Conservation (phyloP, 1,140 invertebrate genomes). For the Tetramorium alpestre region DNA sequence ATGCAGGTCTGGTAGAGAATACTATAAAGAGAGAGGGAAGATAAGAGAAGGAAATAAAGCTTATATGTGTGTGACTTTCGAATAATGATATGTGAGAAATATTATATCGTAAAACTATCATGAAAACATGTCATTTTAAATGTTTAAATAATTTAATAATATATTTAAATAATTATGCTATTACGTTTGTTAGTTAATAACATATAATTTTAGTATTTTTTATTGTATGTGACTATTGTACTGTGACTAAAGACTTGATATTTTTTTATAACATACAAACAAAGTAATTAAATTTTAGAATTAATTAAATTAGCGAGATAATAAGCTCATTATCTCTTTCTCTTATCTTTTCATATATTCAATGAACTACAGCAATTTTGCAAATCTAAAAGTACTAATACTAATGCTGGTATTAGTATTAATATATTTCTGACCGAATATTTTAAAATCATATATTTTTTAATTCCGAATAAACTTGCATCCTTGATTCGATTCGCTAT, state of each 20-base stretch:
- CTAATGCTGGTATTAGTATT: no score
- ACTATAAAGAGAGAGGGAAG: slow-evolving; percentile 14
- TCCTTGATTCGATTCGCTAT: background rate
- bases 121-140: background rate
- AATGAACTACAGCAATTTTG: background rate
- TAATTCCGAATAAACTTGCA: background rate
- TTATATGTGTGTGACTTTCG: slow-evolving; percentile 26
- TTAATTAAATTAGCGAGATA: background rate
- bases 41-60: slow-evolving; percentile 4
- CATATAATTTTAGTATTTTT: background rate
- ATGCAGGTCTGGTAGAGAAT: slow-evolving; percentile 70
- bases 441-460: slow-evolving; percentile 6
- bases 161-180: background rate
- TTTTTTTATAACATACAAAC: background rate
- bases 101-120: background rate
- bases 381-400: background rate
- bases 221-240: background rate
- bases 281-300: background rate
- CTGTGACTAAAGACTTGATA: background rate
- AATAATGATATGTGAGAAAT: slow-evolving; percentile 43
- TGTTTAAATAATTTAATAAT: no score
- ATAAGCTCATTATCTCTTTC: background rate
- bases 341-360: background rate
- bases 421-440: background rate
- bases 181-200: background rate